Conservation (phyloP, 2,113 vertebrate genomes). For the Arothron firmamentum region DNA sequence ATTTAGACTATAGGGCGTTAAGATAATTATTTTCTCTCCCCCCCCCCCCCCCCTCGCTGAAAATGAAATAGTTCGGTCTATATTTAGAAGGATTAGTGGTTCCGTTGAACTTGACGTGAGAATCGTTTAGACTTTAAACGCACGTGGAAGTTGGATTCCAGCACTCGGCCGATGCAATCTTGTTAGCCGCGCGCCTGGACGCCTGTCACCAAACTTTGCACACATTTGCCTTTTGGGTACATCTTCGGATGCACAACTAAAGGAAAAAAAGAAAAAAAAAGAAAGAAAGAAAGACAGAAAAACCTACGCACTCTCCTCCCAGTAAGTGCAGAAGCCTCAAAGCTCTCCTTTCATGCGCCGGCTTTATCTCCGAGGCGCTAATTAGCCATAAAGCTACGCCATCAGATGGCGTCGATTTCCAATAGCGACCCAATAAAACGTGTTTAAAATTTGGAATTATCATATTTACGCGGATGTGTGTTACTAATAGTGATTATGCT, state of each 20-base stretch:
- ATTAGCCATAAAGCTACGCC: conserved; percentile 74
- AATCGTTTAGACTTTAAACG: conserved; percentile 63
- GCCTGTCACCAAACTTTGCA: conserved; percentile 68
- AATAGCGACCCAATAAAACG: conserved; percentile 69
- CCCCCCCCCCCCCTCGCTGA: conserved; percentile 15
- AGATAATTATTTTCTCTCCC: conserved; percentile 70
- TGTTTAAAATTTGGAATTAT: conserved; percentile 71
- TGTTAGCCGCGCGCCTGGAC: conserved; percentile 63
- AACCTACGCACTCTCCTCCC: conserved; percentile 70
- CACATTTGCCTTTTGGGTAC: conserved; percentile 69
- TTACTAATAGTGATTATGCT: conserved; percentile 75
- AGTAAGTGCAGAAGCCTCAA: conserved; percentile 64
- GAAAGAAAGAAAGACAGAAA: background rate
- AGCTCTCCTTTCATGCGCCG: conserved; percentile 64
- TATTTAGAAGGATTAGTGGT: conserved; percentile 71
- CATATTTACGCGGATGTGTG: conserved; percentile 72
- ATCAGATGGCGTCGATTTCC: conserved; percentile 71
- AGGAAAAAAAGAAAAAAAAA: too few species aligned
- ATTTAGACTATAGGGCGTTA: conserved; percentile 71
- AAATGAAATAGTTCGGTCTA: conserved; percentile 70
- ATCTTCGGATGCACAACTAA: conserved; percentile 55
- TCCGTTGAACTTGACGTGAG: conserved; percentile 63
- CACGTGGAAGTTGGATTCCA: conserved; percentile 50
- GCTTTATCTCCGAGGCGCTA: conserved; percentile 61
- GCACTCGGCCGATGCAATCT: conserved; percentile 68